Conservation (phyloP, 2,888 invertebrate genomes). For the Brachynemurus nebulosus region DNA sequence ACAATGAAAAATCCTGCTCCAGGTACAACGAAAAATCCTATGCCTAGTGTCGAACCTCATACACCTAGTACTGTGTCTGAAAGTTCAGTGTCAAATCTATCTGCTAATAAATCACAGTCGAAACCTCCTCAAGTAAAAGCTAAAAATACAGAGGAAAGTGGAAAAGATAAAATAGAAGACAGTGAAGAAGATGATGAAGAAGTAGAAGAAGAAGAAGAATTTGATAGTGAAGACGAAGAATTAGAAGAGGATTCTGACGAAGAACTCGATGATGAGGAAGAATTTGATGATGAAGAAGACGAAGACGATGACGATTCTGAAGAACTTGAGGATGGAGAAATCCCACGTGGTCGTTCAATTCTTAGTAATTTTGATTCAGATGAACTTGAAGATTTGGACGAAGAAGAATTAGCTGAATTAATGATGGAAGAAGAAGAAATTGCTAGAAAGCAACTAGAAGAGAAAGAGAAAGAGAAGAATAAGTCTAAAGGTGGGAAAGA, state of each 20-base stretch:
- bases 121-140: too few species aligned
- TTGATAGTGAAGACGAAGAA: slow-evolving; percentile 29
- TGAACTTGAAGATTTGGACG: slow-evolving; percentile 33
- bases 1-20: background rate
- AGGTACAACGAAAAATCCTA: too few species aligned
- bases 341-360: slow-evolving; percentile 3
- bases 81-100: background rate
- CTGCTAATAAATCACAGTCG: background rate
- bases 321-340: slow-evolving; percentile 13
- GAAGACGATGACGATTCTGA: slow-evolving; percentile 18
- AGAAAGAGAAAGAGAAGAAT: slow-evolving; percentile 35
- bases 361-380: slow-evolving; percentile 9
- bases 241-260: slow-evolving; percentile 22
- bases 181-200: slow-evolving; percentile 30
- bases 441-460: slow-evolving; percentile 37
- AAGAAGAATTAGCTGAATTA: slow-evolving; percentile 30
- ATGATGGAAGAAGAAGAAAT: slow-evolving; percentile 50
- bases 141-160: slow-evolving; percentile 18
- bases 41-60: too few species aligned
- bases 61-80: too few species aligned
- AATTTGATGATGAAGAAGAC: slow-evolving; percentile 25
- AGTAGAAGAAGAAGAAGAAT: slow-evolving; percentile 17
- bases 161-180: slow-evolving; percentile 31
- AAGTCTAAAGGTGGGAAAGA: slow-evolving; percentile 41
- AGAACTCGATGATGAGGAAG: slow-evolving; percentile 24